phyloP scores from a whole-genome alignment of 2,113 vertebrate species.

The Andinoacara biseriatus region DNA sequence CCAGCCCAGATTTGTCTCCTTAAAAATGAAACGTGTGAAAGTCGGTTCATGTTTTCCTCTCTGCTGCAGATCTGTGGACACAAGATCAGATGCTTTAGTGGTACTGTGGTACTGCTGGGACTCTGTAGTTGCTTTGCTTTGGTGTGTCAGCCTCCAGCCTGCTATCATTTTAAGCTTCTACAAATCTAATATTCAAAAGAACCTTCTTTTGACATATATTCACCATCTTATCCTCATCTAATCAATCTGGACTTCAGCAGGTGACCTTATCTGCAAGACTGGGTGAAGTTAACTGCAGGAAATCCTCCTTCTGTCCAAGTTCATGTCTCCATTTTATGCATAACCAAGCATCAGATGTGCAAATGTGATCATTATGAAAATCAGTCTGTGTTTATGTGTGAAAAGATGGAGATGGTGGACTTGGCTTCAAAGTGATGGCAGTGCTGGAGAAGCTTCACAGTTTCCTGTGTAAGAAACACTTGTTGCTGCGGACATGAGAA shows the following conservation, averaged over 20 bases:
- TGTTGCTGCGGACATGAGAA: not conserved
- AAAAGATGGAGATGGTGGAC: not conserved
- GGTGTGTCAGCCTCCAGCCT: not conserved
- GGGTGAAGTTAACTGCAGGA: not conserved
- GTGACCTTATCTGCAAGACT: not conserved
- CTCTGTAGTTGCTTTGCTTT: not conserved
- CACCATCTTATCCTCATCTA: not conserved
- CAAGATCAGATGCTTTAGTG: not conserved
- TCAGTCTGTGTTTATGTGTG: not conserved
- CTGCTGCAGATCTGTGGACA: no score
- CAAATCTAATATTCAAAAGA: not conserved
- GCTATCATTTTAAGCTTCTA: not conserved
- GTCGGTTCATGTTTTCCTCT: no score
- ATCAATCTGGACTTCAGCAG: not conserved
- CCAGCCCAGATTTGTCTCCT: no score
- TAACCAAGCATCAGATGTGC: not conserved
- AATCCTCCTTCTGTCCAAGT: not conserved
- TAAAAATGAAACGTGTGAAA: not conserved
- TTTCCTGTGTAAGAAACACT: not conserved
- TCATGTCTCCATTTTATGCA: not conserved
- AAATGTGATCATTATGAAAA: not conserved
- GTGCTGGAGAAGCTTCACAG: not conserved
- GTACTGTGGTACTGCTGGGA: not conserved
- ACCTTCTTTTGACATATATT: not conserved
- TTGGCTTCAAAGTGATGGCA: no score